Evolutionary conservation across 2,113 vertebrate genomes (phyloP).

Genomic region (Atrichornis clamosus): DNA sequence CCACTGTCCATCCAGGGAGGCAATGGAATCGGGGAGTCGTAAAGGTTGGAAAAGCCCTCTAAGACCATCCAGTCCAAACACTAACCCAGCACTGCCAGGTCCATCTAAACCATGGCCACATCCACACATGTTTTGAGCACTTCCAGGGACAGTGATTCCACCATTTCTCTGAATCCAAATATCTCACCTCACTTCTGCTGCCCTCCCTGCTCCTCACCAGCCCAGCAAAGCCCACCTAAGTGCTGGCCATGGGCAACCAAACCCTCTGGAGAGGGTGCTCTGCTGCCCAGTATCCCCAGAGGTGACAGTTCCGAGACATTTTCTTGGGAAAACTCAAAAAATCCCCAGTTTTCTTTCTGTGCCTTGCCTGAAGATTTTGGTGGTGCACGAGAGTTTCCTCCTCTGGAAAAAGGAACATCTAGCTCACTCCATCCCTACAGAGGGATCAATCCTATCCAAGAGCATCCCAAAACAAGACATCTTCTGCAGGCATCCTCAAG

Average conservation of each 20-base stretch:
- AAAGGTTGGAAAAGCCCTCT: neutral
- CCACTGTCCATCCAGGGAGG: neutral
- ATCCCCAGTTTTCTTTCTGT: neutral
- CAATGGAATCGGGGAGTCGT: neutral
- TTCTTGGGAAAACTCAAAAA: neutral
- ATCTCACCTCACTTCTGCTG: neutral
- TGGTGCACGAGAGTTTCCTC: neutral
- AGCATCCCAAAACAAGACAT: rapidly evolving
- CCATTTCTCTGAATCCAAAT: neutral
- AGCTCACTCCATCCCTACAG: neutral
- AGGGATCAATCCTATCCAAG: neutral
- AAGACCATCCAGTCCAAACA: neutral
- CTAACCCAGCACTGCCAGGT: neutral
- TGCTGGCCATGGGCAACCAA: neutral
- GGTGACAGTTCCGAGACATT: neutral
- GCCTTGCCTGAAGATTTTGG: neutral
- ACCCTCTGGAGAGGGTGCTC: neutral
- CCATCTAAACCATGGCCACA: too few species aligned
- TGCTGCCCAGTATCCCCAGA: neutral
- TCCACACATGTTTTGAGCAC: neutral
- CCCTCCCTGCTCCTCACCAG: neutral
- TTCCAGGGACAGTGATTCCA: neutral
- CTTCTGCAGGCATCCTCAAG: neutral
- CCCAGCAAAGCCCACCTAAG: neutral
- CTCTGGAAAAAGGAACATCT: neutral